Evolutionary conservation across 1,140 invertebrate genomes (phyloP), one percentile per base, ranked within the genome.

Genomic region (Palaemon carinicauda): DNA sequence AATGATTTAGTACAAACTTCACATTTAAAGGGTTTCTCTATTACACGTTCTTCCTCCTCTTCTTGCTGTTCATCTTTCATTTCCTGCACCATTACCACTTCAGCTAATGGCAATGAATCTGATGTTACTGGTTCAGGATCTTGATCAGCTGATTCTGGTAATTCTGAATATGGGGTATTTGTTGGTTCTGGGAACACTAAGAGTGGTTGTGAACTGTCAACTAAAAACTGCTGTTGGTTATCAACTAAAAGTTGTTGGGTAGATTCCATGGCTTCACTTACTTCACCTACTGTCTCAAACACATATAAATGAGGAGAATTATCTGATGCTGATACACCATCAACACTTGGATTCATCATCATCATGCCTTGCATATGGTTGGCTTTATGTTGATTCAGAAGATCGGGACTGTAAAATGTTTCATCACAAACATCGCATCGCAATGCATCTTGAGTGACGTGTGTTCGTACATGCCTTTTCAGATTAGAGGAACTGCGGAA

Each of bases 1-100:
- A 95, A 96, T 56, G 92, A 92, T 91, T 95, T 95, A 3, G 91
- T 91, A 90, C 95, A 95, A 41, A 93, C 91, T 3, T 91, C 91
- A 89, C 95, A 95, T 9, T 94, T 93, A 90, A 94, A 95, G 0
- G 94, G 84, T 51, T 89, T 89, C 53, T 75, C 81, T 14, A 85
- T 54, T 2, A 77, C 33, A 50, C 69, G 69, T 65, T 80, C 83
- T 60, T 78, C 75, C 41, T 85, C 83, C 17, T 82, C 80, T 9
- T 82, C 80, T 14, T 80, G 83, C 50, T 41, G 41, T 41, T 86
- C 83, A 3, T 86, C 83, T 51, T 80, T 79, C 56, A 80, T 86
- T 14, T 86, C 83, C 27, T 60, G 83, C 50, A 86, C 83, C 77
- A 86, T 86, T 17, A 86, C 80, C 17, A 86, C 83, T 14, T 86